Evolutionary conservation across 1,140 invertebrate species (phyloP), one percentile per base, ranked within the genome.

Genomic region (Achatina immaculata): DNA sequence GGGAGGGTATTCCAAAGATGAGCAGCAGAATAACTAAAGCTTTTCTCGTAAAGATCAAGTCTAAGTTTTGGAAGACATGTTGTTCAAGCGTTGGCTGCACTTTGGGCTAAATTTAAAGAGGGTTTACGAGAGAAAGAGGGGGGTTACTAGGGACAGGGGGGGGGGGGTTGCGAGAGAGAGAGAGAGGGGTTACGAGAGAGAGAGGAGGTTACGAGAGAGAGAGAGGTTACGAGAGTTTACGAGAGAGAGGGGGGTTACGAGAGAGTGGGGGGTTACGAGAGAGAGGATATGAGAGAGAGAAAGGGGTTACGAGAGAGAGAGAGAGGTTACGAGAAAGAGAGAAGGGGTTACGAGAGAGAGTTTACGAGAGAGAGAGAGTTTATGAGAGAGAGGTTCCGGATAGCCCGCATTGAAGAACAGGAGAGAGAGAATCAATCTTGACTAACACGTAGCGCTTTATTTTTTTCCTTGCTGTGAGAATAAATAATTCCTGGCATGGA

Each of bases 381-480:
- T 11, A 24, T 11, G 62, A 66, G 62, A 66, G 62, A 66, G 62
- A 66, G 62, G n/a, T n/a, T n/a, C n/a, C n/a, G n/a, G n/a, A n/a
- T n/a, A n/a, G n/a, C n/a, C n/a, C n/a, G n/a, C n/a, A n/a, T n/a
- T n/a, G n/a, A 24, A 66, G 62, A 66, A 24, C 7, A 24, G n/a
- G 62, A 66, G 62, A 66, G 34, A 66, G 62, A 66, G 62, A 66
- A 28, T n/a, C n/a, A n/a, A n/a, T n/a, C n/a, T n/a, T n/a, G n/a
- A n/a, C n/a, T n/a, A n/a, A n/a, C n/a, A n/a, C n/a, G n/a, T n/a
- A n/a, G n/a, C n/a, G n/a, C n/a, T n/a, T n/a, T n/a, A n/a, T n/a
- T n/a, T n/a, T n/a, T n/a, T n/a, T n/a, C n/a, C n/a, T n/a, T n/a
- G n/a, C n/a, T n/a, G n/a, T n/a, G n/a, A n/a, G n/a, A n/a, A n/a